Evolutionary conservation across 2,797 vertebrate species (phyloP).

Genomic region (Pristis pectinata): DNA sequence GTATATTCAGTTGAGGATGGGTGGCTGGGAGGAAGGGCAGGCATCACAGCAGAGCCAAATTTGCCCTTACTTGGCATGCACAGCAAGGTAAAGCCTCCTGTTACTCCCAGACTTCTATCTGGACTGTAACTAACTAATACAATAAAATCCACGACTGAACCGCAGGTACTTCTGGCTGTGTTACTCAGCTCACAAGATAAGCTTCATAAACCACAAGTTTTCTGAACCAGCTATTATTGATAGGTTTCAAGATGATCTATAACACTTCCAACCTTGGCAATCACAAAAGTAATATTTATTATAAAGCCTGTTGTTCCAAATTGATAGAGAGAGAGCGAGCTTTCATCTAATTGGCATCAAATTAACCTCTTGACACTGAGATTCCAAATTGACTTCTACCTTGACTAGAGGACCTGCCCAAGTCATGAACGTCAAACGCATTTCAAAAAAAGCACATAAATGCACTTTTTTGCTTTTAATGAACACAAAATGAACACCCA

Average conservation of each 20-base stretch:
- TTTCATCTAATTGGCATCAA: not conserved
- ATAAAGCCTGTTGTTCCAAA: not conserved
- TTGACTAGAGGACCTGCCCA: not conserved
- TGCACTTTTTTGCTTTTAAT: not conserved
- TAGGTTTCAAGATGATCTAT: not conserved
- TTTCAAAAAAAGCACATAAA: not conserved
- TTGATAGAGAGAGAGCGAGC: not conserved
- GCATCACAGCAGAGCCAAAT: not conserved
- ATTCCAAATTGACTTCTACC: not conserved
- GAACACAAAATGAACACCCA: not conserved
- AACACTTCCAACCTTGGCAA: not conserved
- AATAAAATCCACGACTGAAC: not conserved
- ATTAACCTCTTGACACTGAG: too few relatives aligned
- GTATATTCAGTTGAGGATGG: not conserved
- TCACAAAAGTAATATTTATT: not conserved
- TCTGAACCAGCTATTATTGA: not conserved
- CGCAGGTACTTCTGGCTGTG: not conserved
- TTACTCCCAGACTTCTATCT: not conserved
- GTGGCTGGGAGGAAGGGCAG: not conserved
- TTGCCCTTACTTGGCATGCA: not conserved
- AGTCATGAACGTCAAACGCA: not conserved
- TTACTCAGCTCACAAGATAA: not conserved
- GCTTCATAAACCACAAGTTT: not conserved
- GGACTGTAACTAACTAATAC: not conserved
- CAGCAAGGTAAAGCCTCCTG: not conserved